Percentiles rank a stretch among this genome's conserved stretches.
These are phyloP conservation scores for Pherbina coryleti DNA, from an alignment of 2,888 invertebrate genomes.

Conservation along the genomic window DNA sequence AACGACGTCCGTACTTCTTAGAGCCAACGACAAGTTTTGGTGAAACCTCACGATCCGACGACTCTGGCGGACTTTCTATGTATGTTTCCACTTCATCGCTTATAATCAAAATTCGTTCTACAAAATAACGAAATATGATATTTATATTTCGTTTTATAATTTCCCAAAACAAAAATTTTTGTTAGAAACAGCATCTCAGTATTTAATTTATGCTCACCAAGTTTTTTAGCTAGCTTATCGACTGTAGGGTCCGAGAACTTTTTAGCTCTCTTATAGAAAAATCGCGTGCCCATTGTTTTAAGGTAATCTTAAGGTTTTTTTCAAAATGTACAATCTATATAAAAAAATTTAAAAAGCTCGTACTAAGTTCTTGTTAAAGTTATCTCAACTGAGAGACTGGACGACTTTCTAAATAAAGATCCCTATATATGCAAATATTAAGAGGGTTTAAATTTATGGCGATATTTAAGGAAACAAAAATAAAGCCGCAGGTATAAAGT, in stretches of 20 bases:
- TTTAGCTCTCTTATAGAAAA: slow-evolving; percentile 57
- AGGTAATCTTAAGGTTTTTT: neutral
- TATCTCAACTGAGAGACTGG: neutral
- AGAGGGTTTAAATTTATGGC: neutral
- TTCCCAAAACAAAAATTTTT: neutral
- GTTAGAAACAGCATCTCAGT: neutral
- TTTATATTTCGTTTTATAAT: neutral
- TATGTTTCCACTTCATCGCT: slow-evolving; percentile 55
- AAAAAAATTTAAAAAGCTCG: neutral
- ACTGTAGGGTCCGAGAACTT: slow-evolving; percentile 51
- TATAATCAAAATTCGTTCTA: slow-evolving; percentile 63
- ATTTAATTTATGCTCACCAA: slow-evolving; percentile 54
- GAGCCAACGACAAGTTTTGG: slow-evolving; percentile 81
- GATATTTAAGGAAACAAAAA: too few relatives aligned
- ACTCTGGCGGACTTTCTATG: slow-evolving; percentile 68
- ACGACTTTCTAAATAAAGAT: neutral
- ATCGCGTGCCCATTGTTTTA: slow-evolving; percentile 60
- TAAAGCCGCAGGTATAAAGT: too few relatives aligned
- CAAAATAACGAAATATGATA: neutral
- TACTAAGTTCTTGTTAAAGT: neutral
- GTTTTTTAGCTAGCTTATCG: slow-evolving; percentile 55
- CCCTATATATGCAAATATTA: neutral
- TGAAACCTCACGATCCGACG: slow-evolving; percentile 79
- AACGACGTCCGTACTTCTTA: slow-evolving; percentile 82
- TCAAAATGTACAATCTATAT: neutral